A percentile compares a stretch with the other conserved stretches of the same genome.
Conservation (phyloP, 1,140 invertebrate species). For the Agrypnia vestita region DNA sequence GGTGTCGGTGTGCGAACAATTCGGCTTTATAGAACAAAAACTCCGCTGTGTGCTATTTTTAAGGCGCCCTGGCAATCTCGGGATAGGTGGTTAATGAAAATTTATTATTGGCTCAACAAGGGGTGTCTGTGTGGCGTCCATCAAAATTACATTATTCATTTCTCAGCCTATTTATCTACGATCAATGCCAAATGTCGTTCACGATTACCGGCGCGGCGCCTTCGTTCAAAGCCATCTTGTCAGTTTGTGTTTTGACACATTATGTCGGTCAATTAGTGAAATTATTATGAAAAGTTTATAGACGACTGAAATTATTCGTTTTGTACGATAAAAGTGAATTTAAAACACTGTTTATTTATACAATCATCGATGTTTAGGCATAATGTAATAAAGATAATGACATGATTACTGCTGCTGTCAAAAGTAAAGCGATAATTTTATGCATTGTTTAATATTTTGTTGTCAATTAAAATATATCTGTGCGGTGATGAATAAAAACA, state of each 20-base stretch:
- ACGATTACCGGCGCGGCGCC: not conserved
- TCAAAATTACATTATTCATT: not conserved
- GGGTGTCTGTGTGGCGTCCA: conserved; percentile 17
- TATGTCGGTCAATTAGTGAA: conserved; percentile 18
- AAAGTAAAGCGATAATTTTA: too few relatives aligned
- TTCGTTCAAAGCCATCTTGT: not conserved
- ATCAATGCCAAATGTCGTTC: not conserved
- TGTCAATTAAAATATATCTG: too few relatives aligned
- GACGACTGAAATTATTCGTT: too few relatives aligned
- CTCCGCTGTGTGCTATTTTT: conserved; percentile 44
- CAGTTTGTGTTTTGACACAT: not conserved
- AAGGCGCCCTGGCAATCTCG: conserved; percentile 34
- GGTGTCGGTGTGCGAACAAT: conserved; percentile 52
- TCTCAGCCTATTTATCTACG: conserved; percentile 6
- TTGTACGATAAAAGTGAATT: too few relatives aligned
- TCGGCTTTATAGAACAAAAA: conserved; percentile 47
- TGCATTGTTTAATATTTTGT: too few relatives aligned
- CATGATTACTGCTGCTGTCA: too few relatives aligned
- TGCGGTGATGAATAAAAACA: too few relatives aligned
- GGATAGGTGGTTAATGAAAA: conserved; percentile 43
- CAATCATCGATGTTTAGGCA: too few relatives aligned
- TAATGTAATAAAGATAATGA: too few relatives aligned
- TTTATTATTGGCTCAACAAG: conserved; percentile 43
- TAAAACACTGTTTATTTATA: too few relatives aligned
- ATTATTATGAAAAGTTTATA: not conserved